Evolutionary conservation across 37 sponge, comb jelly and placozoan species (phyloP).

Genomic region (Cladorhizidae sp.): DNA sequence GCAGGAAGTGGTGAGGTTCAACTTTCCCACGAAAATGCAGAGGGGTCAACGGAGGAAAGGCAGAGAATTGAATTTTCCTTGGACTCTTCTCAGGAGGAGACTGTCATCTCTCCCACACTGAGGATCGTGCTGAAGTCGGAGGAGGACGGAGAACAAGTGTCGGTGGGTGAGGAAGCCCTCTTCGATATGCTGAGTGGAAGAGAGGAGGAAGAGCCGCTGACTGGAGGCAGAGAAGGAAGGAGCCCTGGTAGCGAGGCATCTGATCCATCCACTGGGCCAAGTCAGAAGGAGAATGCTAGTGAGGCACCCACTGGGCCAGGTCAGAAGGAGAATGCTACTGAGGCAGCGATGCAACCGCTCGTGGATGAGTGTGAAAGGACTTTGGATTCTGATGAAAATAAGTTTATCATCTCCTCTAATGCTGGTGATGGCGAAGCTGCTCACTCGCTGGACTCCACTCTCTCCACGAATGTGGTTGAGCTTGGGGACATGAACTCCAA

Average conservation of each 20-base stretch:
- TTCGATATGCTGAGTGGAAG: slow-evolving; percentile 9
- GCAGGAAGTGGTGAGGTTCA: background rate
- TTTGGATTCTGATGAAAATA: slow-evolving; percentile 9
- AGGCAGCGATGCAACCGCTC: background rate
- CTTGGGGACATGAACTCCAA: too few relatives aligned
- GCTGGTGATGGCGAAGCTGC: too few relatives aligned
- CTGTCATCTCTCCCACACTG: slow-evolving; percentile 13
- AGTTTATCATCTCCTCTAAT: too few relatives aligned
- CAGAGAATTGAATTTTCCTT: background rate
- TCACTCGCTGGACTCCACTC: too few relatives aligned
- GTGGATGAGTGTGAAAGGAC: too few relatives aligned
- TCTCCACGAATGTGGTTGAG: too few relatives aligned
- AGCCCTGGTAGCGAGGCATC: too few relatives aligned
- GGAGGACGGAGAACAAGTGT: background rate
- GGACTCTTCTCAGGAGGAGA: background rate
- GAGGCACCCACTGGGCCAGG: too few relatives aligned
- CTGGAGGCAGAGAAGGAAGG: background rate
- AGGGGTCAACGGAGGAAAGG: background rate
- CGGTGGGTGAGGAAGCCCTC: background rate
- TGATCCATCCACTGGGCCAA: too few relatives aligned
- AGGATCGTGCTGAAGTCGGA: background rate
- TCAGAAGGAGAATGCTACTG: background rate
- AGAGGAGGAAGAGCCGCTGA: slow-evolving; percentile 7
- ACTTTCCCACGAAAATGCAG: background rate
- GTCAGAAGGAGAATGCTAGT: background rate